Percentiles rank a stretch among this genome's conserved stretches.
Evolutionary conservation across 2,113 vertebrate genomes (phyloP).

Genomic region (Chrysochloris asiatica): DNA sequence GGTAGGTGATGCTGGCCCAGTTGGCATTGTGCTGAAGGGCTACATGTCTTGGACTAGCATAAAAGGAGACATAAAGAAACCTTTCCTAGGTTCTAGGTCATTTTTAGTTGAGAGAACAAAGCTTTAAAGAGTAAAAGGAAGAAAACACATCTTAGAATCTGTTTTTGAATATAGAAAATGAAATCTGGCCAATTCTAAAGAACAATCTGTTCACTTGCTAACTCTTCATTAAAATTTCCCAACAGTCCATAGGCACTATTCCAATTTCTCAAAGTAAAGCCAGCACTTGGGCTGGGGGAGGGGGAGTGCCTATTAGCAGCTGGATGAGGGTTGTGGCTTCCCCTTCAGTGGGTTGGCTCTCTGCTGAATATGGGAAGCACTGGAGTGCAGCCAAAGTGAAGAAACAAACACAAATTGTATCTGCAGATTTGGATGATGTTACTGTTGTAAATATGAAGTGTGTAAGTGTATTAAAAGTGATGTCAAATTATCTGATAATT

Average conservation of each 20-base stretch:
- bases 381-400: slow-evolving; percentile 3
- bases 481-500: neutral
- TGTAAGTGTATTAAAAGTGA: neutral
- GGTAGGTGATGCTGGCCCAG: neutral
- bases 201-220: slow-evolving; percentile 57
- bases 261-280: slow-evolving; percentile 17
- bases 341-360: neutral
- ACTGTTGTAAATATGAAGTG: neutral
- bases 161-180: slow-evolving; percentile 21
- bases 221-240: neutral
- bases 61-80: neutral
- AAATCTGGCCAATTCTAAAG: slow-evolving; percentile 28
- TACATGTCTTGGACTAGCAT: slow-evolving; percentile 4
- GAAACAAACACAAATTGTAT: slow-evolving; percentile 12
- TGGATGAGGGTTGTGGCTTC: neutral
- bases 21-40: neutral
- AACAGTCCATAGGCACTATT: neutral
- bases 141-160: neutral
- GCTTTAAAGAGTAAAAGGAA: neutral
- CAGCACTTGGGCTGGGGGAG: too few species aligned
- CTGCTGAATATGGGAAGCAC: neutral
- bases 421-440: neutral
- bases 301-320: neutral
- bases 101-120: slow-evolving; percentile 18
- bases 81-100: neutral